Conservation (phyloP, 2,888 invertebrate species). For the Scelioninae gen. 1 region DNA sequence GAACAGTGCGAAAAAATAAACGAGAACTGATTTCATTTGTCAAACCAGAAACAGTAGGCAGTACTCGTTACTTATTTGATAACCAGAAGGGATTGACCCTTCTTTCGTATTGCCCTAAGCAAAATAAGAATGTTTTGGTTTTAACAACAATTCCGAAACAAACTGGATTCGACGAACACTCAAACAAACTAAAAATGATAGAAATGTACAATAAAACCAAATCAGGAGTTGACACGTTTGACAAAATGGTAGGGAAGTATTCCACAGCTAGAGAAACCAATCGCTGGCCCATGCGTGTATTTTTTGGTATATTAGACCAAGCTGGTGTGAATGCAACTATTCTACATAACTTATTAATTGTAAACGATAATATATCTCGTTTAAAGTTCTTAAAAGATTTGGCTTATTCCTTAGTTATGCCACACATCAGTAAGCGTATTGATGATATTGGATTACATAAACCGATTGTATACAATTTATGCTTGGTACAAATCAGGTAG, state of each 20-base stretch:
- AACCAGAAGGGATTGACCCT: constrained; percentile 42
- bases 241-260: constrained; percentile 26
- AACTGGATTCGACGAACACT: constrained; percentile 32
- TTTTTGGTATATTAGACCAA: constrained; percentile 73
- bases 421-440: constrained; percentile 22
- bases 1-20: constrained; percentile 30
- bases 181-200: constrained; percentile 43
- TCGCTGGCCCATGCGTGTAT: constrained; percentile 73
- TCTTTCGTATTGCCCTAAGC: constrained; percentile 58
- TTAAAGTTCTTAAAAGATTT: constrained; percentile 19
- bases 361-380: constrained; percentile 26
- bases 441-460: constrained; percentile 22
- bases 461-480: constrained; percentile 30
- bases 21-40: constrained; percentile 26
- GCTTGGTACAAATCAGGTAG: constrained; percentile 26
- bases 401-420: constrained; percentile 10
- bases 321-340: constrained; percentile 70
- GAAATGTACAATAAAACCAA: constrained; percentile 29
- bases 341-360: constrained; percentile 18
- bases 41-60: constrained; percentile 13
- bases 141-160: constrained; percentile 43
- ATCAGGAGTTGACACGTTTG: constrained; percentile 31
- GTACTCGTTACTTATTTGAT: constrained; percentile 22
- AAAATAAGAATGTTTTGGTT: constrained; percentile 64
- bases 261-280: constrained; percentile 62